phyloP scores from a whole-genome alignment of 2,797 vertebrate species.

The Myotis daubentonii region DNA sequence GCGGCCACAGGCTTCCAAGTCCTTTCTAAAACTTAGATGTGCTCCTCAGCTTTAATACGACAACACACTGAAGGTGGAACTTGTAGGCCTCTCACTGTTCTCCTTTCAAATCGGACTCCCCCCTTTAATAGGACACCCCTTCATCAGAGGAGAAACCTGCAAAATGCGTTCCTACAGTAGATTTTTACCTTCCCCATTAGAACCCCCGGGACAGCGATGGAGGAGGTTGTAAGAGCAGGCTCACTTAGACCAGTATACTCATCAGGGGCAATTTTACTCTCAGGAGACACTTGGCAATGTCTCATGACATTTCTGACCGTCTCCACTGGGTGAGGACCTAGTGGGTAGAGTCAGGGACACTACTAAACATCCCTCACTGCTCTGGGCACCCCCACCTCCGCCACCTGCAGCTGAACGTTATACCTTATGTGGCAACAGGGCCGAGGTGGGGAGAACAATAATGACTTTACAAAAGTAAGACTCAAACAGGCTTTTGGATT shows the following conservation, averaged over 20 bases:
- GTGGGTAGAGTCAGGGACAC: not conserved
- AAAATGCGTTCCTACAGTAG: not conserved
- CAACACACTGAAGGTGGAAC: not conserved
- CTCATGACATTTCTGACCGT: not conserved
- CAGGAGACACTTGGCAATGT: not conserved
- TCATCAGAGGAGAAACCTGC: not conserved
- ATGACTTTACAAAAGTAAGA: not conserved
- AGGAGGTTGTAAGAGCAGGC: not conserved
- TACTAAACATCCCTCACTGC: not conserved
- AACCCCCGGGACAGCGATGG: too few species aligned
- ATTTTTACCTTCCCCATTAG: not conserved
- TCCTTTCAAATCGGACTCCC: not conserved
- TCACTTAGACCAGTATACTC: not conserved
- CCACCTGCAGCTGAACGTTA: not conserved
- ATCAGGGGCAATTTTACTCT: not conserved
- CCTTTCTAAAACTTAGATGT: not conserved
- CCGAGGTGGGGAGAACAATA: not conserved
- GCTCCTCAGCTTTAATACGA: not conserved
- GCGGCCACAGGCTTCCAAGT: not conserved
- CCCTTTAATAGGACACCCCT: not conserved
- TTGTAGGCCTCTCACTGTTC: not conserved
- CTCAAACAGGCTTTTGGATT: not conserved
- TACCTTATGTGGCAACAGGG: not conserved
- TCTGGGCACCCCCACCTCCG: not conserved
- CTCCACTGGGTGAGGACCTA: not conserved